A percentile compares a stretch with the other conserved stretches of the same genome.
Conservation (phyloP, 2,888 invertebrate genomes). For the Orthonevra nobilis region DNA sequence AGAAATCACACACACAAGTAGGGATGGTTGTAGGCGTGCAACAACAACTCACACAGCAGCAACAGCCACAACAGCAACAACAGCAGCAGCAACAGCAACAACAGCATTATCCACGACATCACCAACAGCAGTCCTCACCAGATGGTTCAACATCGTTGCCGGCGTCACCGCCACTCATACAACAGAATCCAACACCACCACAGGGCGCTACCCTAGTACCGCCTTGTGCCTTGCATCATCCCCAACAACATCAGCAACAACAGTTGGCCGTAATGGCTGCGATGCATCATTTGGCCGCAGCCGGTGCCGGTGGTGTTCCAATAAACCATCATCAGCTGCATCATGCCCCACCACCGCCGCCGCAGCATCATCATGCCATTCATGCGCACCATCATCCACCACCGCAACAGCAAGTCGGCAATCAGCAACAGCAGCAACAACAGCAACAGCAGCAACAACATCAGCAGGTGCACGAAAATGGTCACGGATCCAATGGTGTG, state of each 20-base stretch:
- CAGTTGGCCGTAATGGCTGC: slow-evolving; percentile 78
- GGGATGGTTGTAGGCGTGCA: slow-evolving; percentile 67
- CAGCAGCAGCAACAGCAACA: slow-evolving; percentile 66
- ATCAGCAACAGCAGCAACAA: slow-evolving; percentile 64
- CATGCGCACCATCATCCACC: slow-evolving; percentile 71
- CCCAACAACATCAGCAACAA: slow-evolving; percentile 75
- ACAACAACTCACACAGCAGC: slow-evolving; percentile 68
- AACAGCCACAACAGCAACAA: slow-evolving; percentile 65
- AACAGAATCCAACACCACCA: slow-evolving; percentile 76
- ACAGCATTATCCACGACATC: slow-evolving; percentile 61
- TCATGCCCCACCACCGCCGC: slow-evolving; percentile 71
- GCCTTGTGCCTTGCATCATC: slow-evolving; percentile 76
- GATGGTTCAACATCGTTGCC: slow-evolving; percentile 77
- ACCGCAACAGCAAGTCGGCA: slow-evolving; percentile 55
- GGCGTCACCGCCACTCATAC: slow-evolving; percentile 77
- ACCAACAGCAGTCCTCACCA: slow-evolving; percentile 76
- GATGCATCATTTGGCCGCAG: slow-evolving; percentile 75
- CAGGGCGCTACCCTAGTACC: slow-evolving; percentile 77
- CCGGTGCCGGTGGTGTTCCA: slow-evolving; percentile 57
- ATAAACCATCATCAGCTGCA: slow-evolving; percentile 71
- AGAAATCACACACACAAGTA: slow-evolving; percentile 66
- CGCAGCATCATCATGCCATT: slow-evolving; percentile 71
- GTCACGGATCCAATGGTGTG: slow-evolving; percentile 70
- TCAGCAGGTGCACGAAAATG: slow-evolving; percentile 71
- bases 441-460: slow-evolving; percentile 72